Base-by-base conservation (phyloP, 2,797 vertebrate genomes). In the Schizothorax lantsangensis region DNA sequence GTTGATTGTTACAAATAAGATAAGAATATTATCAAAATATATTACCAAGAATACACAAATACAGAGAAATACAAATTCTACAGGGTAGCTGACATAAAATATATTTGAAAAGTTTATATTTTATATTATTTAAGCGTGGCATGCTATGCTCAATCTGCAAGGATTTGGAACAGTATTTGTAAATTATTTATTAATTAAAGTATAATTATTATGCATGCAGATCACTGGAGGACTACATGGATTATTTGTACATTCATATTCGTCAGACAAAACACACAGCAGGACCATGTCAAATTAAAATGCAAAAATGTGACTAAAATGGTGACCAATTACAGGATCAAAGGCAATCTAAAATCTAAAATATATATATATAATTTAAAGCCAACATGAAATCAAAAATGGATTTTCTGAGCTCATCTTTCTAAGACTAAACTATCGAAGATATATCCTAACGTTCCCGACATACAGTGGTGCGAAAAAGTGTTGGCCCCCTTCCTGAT, bases 211-310 rank as follows among this genome's bases (percentile, higher is more conserved):
- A n/a, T 15, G 23, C 40, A 15, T 73, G 38, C 40, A 73, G 23
- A 1, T 72, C 14, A 45, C 12, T 73, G 12, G 40, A 73, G 14
- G 23, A 23, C 23, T 26, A 26, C n/a, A 74, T 47, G 43, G 14
- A 74, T 74, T 73, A 45, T 45, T 47, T 73, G 40, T 26, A 23
- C 68, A 12, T 45, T 45, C 69, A 72, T 72, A 72, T n/a, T 73
- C 12, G 4, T 26, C 23, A 73, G 23, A 45, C 3, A 26, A 45
- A 45, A 73, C 11, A 45, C 71, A 73, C 12, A 26, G 69, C 12
- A 26, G 14, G 71, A 8, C 6, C 6, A 73, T 26, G 40, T 45
- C 15, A 26, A 45, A 26, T 73, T 7, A 14, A 43, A 73, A 73
- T 15, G 5, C 12, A 26, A 45, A 7, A n/a, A n/a, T 12, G 11